Conservation (phyloP, 2,797 vertebrate genomes). For the Pogonophryne albipinna region DNA sequence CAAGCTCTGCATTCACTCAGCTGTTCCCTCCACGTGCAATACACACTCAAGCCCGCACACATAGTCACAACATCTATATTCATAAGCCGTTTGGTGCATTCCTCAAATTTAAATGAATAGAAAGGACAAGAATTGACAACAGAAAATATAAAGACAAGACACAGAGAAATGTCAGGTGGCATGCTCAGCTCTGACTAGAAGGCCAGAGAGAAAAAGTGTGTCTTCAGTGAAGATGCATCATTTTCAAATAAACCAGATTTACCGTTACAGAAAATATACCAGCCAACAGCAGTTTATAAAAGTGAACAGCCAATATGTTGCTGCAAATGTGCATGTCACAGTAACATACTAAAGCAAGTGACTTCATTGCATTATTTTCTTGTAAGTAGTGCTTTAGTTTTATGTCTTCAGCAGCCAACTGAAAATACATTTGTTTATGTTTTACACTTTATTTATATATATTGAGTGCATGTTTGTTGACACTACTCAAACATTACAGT, state of each 20-base stretch:
- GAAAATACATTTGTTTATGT: neutral
- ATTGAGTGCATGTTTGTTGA: neutral
- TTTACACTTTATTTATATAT: neutral
- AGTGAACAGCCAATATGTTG: neutral
- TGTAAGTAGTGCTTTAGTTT: conserved; percentile 6
- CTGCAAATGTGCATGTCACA: neutral
- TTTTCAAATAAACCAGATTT: conserved; percentile 2
- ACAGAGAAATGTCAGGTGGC: too few relatives aligned
- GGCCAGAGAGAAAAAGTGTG: too few relatives aligned
- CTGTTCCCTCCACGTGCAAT: neutral
- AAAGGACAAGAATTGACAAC: too few relatives aligned
- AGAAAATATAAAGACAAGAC: too few relatives aligned
- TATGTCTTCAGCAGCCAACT: neutral
- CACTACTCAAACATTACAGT: conserved; percentile 20
- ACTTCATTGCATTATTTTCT: neutral
- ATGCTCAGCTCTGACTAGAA: too few relatives aligned
- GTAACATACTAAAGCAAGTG: neutral
- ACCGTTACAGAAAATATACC: neutral
- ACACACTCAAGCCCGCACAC: conserved; percentile 9
- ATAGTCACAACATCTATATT: neutral
- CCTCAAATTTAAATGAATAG: neutral
- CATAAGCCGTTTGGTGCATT: neutral
- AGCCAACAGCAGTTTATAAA: neutral
- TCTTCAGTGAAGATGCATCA: neutral
- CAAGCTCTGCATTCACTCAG: conserved; percentile 51